These are phyloP conservation scores for Tetheella fluctuosa DNA, from an alignment of 2,888 invertebrate species.

Conservation along the genomic window DNA sequence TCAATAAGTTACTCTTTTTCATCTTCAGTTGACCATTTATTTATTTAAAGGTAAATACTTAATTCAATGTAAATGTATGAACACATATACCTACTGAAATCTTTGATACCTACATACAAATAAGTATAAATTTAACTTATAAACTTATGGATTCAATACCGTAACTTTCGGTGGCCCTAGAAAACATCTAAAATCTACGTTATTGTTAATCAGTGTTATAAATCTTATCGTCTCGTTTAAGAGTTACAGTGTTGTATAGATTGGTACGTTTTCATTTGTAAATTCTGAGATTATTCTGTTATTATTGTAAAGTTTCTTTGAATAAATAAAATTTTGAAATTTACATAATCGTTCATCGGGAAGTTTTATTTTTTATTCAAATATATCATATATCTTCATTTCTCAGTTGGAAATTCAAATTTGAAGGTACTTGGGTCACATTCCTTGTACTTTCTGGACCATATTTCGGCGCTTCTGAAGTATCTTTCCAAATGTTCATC, in stretches of 20 bases:
- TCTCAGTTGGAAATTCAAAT: slow-evolving; percentile 41
- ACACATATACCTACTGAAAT: not conserved
- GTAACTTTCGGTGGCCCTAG: slow-evolving; percentile 73
- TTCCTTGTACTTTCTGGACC: slow-evolving; percentile 51
- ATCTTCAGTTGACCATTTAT: not conserved
- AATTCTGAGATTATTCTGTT: slow-evolving; percentile 81
- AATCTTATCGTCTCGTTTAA: slow-evolving; percentile 82
- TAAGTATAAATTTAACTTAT: not conserved
- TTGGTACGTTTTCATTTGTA: slow-evolving; percentile 79
- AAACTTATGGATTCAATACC: slow-evolving; percentile 63
- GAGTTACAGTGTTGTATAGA: slow-evolving; percentile 84
- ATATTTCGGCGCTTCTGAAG: slow-evolving; percentile 72
- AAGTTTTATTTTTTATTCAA: slow-evolving; percentile 60
- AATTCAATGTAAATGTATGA: not conserved
- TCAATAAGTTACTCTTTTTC: slow-evolving; percentile 46
- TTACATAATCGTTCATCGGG: slow-evolving; percentile 80
- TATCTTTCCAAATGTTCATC: slow-evolving; percentile 72
- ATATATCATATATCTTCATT: slow-evolving; percentile 36
- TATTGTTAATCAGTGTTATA: slow-evolving; percentile 83
- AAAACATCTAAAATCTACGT: slow-evolving; percentile 74
- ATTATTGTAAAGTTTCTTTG: slow-evolving; percentile 82
- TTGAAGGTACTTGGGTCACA: slow-evolving; percentile 41
- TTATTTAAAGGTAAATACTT: not conserved
- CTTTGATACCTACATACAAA: not conserved
- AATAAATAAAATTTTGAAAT: slow-evolving; percentile 82